Evolutionary conservation across 2,888 invertebrate species (phyloP).

Genomic region (Heliconius erato): DNA sequence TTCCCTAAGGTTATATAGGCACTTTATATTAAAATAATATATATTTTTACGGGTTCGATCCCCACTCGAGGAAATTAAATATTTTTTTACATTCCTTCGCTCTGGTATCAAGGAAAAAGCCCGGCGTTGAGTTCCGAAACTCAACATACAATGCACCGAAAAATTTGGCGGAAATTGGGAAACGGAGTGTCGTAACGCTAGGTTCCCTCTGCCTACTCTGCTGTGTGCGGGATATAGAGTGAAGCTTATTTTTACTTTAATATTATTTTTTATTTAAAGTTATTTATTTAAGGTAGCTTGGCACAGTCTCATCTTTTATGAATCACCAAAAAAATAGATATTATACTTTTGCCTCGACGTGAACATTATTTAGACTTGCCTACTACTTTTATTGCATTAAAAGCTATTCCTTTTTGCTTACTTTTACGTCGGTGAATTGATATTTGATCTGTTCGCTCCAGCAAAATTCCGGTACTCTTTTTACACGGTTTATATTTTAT

Average conservation of each 20-base stretch:
- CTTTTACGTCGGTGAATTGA: conserved; percentile 3
- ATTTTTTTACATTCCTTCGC: too few species aligned
- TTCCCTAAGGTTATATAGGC: not conserved
- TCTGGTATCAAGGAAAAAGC: too few species aligned
- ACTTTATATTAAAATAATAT: too few species aligned
- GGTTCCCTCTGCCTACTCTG: too few species aligned
- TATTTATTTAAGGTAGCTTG: not conserved
- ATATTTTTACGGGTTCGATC: too few species aligned
- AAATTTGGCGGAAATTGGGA: too few species aligned
- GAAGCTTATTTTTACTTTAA: too few species aligned
- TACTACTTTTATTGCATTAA: conserved; percentile 13
- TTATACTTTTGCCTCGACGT: not conserved
- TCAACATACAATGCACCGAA: too few species aligned
- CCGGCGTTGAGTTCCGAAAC: too few species aligned
- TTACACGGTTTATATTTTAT: conserved; percentile 6
- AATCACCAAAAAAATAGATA: conserved; percentile 13
- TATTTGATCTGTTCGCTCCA: conserved; percentile 16
- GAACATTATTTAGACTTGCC: not conserved
- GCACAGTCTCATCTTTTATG: not conserved
- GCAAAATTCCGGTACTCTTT: conserved; percentile 17
- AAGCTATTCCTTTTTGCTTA: conserved; percentile 11
- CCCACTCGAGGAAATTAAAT: too few species aligned
- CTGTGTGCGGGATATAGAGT: too few species aligned
- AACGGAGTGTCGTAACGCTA: too few species aligned
- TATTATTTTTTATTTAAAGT: not conserved